These are phyloP conservation scores for Calypte anna DNA, from an alignment of 2,113 vertebrate genomes.

Conservation along the genomic window DNA sequence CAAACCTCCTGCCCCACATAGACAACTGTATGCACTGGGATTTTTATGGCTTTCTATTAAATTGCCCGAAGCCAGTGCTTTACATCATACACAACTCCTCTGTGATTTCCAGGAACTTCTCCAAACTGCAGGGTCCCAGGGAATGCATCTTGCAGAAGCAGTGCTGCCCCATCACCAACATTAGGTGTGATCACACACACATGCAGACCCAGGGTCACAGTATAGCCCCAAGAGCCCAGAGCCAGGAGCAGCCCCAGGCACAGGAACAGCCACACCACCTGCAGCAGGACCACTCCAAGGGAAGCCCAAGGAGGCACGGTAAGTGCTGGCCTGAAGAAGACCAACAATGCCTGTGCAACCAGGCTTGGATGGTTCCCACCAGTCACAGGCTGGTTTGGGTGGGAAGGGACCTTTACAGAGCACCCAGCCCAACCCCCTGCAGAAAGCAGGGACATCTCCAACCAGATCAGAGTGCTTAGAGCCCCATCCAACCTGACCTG, in stretches of 20 bases:
- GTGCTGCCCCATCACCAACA: accelerated
- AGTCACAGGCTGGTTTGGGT: too few relatives aligned
- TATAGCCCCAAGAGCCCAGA: neutral
- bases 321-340: too few relatives aligned
- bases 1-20: neutral
- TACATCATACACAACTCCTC: neutral
- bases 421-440: too few relatives aligned
- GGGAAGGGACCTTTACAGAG: too few relatives aligned
- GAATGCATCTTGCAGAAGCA: neutral
- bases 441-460: too few relatives aligned
- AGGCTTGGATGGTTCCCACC: too few relatives aligned
- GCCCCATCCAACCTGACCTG: too few relatives aligned
- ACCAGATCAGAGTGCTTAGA: too few relatives aligned
- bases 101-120: neutral
- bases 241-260: neutral
- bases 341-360: too few relatives aligned
- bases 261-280: too few relatives aligned
- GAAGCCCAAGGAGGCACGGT: too few relatives aligned
- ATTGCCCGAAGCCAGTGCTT: neutral
- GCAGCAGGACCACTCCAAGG: too few relatives aligned
- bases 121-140: accelerated
- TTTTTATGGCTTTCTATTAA: neutral
- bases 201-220: neutral
- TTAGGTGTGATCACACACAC: accelerated
- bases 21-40: neutral